Base-by-base conservation (phyloP, 1,140 invertebrate species). In the Melanaphis sacchari region DNA sequence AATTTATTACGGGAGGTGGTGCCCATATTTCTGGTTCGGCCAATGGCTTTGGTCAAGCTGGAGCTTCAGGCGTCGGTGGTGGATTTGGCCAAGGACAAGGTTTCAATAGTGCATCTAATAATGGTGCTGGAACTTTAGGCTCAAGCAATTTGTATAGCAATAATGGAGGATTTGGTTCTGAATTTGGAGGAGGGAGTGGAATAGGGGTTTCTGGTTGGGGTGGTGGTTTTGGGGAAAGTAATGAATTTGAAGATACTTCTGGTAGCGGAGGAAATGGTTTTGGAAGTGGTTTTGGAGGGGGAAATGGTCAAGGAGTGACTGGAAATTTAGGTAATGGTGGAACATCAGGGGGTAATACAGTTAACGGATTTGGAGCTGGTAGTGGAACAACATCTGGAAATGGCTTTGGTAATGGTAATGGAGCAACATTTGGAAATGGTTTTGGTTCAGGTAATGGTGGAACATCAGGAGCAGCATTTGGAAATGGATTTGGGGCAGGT, bases 51-150 rank as follows among this genome's bases (percentile, higher is more conserved):
- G 59, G 87, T 43, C 49, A 52, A 40, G 49, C 7, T 52, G n/a
- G 26, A 88, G n/a, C 15, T 66, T 18, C 93, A 36, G 49, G 82
- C n/a, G 41, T n/a, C 11, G 41, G 36, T 36, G 38, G 88, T 41
- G 93, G 88, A 90, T 82, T 82, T 54, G 66, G 85, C 11, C 84
- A 88, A 26, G 93, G 84, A n/a, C 87, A 88, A n/a, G 52, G 93
- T 43, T 89, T 46, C 11, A 81, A 15, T 36, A 46, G 93, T 88
- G 54, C 49, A 54, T 76, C 85, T 90, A 36, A 54, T 41, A 90
- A 41, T 41, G 89, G 59, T 82, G 59, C 66, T 0, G 90, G 66
- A 5, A 7, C 66, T 22, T 84, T 31, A 52, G 91, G 26, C 21
- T 43, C 76, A 41, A 36, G 38, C 11, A 24, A 90, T 31, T 59